Evolutionary conservation across 2,797 vertebrate genomes (phyloP), one percentile per base, ranked within the genome.

Genomic region (Gobio occitaniae): DNA sequence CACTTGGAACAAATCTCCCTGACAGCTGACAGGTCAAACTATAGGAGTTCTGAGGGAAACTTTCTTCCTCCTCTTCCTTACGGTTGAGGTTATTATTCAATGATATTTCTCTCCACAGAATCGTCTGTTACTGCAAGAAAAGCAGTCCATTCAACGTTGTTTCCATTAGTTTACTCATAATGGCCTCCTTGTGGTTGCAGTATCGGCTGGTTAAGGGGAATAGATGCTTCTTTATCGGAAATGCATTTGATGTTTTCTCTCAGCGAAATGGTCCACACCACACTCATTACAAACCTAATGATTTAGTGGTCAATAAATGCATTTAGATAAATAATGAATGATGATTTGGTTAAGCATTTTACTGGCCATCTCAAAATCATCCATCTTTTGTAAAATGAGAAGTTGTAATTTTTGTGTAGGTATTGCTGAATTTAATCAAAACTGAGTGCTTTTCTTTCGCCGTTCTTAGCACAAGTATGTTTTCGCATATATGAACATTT

Each of bases 321-420:
- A 78, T 86, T 84, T 79, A 70, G 77, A 75, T 87, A 68, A 89
- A 89, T 88, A 86, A 88, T 84, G 66, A 85, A 89, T 56, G 83
- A 82, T 82, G 84, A 80, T 87, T 80, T 85, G 80, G 68, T 84
- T 74, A 48, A 75, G 13, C 41, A 77, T 78, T 81, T 75, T 84
- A 74, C n/a, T 50, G 36, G 29, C 61, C 66, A 69, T 78, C 44
- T 81, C 82, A 87, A 86, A 74, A 75, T 68, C 13, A 54, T 65
- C 54, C 6, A 32, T 69, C 79, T 36, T 78, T 84, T 78, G 63
- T 17, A n/a, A 78, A 47, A 3, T 17, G 3, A 48, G 19, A 65
- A 38, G 4, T 10, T n/a, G 32, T 68, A 8, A 36, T 66, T 75
- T 83, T 2, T 76, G 6, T 52, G 38, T 25, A 4, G 36, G 19